Evolutionary conservation across 2,797 vertebrate genomes (phyloP).

Genomic region (Melanotaenia boesemani): DNA sequence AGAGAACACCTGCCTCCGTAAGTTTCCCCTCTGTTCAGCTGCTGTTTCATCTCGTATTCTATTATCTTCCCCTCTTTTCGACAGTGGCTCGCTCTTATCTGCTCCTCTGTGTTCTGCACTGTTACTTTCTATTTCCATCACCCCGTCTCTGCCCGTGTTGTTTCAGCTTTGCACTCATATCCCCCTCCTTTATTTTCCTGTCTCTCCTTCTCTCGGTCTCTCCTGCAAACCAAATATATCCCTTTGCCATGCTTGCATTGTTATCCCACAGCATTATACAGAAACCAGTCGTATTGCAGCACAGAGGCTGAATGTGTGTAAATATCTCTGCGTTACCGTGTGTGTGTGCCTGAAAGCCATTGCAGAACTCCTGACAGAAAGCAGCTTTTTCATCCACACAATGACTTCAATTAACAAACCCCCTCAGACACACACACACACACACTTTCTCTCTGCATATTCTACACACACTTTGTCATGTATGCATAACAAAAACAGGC

Average conservation of each 20-base stretch:
- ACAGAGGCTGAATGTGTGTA: slow-evolving; percentile 9
- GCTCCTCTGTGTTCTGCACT: background rate
- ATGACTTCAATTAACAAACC: slow-evolving; percentile 57
- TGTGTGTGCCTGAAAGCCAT: slow-evolving; percentile 23
- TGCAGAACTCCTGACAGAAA: slow-evolving; percentile 50
- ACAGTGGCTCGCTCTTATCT: background rate
- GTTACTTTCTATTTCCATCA: slow-evolving; percentile 31
- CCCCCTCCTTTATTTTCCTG: slow-evolving; percentile 4
- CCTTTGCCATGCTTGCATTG: slow-evolving; percentile 47
- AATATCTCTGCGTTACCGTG: slow-evolving; percentile 29
- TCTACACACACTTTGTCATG: background rate
- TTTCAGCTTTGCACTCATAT: slow-evolving; percentile 24
- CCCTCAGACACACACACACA: background rate
- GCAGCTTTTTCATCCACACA: slow-evolving; percentile 47
- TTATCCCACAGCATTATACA: slow-evolving; percentile 49
- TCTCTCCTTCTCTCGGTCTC: slow-evolving; percentile 8
- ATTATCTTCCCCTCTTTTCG: background rate
- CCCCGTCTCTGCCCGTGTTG: slow-evolving; percentile 14
- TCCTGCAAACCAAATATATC: slow-evolving; percentile 54
- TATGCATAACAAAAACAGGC: background rate
- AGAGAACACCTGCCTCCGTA: slow-evolving; percentile 92
- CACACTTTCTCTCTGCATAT: background rate
- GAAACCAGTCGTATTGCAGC: slow-evolving; percentile 38
- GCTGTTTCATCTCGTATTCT: background rate
- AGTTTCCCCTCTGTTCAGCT: slow-evolving; percentile 59